Evolutionary conservation across 1,140 invertebrate genomes (phyloP).

Genomic region (Eumaeus atala): DNA sequence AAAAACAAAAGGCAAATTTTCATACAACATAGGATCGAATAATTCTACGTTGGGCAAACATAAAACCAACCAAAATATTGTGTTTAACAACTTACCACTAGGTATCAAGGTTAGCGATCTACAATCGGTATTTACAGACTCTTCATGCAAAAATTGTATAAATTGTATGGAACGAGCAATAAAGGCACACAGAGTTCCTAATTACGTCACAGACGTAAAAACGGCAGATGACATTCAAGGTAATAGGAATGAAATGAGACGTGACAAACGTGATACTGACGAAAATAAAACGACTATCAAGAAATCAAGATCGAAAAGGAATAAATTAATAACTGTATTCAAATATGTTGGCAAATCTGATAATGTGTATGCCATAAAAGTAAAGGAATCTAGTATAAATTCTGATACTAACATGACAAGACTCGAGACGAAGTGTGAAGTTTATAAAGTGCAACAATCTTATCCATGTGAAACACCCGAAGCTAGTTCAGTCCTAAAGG

Average conservation of each 20-base stretch:
- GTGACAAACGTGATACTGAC: constrained; percentile 23
- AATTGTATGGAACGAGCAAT: constrained; percentile 46
- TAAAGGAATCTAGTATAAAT: constrained; percentile 40
- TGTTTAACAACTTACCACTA: constrained; percentile 27
- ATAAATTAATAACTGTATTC: constrained; percentile 36
- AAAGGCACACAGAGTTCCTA: constrained; percentile 33
- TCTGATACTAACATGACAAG: constrained; percentile 23
- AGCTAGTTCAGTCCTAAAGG: constrained; percentile 33
- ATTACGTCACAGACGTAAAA: constrained; percentile 19
- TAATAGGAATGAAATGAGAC: constrained; percentile 24
- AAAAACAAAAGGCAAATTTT: background rate
- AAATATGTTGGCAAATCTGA: constrained; percentile 41
- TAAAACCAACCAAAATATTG: constrained; percentile 28
- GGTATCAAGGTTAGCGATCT: constrained; percentile 29
- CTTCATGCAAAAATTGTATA: constrained; percentile 32
- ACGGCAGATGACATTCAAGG: constrained; percentile 28
- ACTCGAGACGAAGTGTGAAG: constrained; percentile 32
- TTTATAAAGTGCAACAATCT: constrained; percentile 43
- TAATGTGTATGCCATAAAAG: constrained; percentile 44
- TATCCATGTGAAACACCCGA: constrained; percentile 40
- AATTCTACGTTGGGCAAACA: constrained; percentile 21
- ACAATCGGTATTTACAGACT: constrained; percentile 37
- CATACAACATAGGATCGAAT: constrained; percentile 11
- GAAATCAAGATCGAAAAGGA: constrained; percentile 33
- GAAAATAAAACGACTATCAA: constrained; percentile 22